Evolutionary conservation across 2,888 invertebrate species (phyloP).

Genomic region (Athalia circularis): DNA sequence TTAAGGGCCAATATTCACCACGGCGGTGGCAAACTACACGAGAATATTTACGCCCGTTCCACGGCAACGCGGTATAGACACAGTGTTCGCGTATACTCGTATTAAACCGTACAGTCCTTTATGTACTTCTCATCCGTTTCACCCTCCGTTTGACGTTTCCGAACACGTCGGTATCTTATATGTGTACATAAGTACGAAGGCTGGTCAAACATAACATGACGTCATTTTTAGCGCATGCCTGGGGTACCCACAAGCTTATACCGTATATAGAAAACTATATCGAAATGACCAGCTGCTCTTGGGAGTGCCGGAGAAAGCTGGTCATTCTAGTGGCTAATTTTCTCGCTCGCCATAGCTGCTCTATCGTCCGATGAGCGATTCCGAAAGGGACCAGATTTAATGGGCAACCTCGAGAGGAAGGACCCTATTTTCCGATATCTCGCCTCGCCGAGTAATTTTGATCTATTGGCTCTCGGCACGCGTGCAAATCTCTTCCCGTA

Average conservation of each 20-base stretch:
- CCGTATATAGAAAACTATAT: background rate
- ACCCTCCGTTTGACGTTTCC: constrained; percentile 21
- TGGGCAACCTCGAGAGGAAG: constrained; percentile 44
- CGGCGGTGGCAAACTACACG: background rate
- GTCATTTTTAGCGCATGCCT: constrained; percentile 5
- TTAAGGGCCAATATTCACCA: constrained; percentile 2
- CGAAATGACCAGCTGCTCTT: constrained; percentile 20
- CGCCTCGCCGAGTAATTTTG: constrained; percentile 66
- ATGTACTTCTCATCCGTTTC: too few relatives aligned
- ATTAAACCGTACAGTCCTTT: too few relatives aligned
- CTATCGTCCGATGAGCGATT: constrained; percentile 26
- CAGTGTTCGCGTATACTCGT: too few relatives aligned
- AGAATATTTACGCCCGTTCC: background rate
- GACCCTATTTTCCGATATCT: constrained; percentile 55
- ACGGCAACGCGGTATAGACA: background rate
- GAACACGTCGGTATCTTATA: background rate
- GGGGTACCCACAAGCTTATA: too few relatives aligned
- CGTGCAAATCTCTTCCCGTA: background rate
- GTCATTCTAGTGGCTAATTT: constrained; percentile 38
- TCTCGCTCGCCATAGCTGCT: background rate
- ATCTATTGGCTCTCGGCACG: constrained; percentile 59
- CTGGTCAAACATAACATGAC: constrained; percentile 18
- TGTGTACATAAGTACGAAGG: background rate
- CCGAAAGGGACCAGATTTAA: constrained; percentile 51
- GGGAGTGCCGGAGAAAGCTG: constrained; percentile 7